Conservation (phyloP, 2,888 invertebrate species). For the Coecobrya sp. region DNA sequence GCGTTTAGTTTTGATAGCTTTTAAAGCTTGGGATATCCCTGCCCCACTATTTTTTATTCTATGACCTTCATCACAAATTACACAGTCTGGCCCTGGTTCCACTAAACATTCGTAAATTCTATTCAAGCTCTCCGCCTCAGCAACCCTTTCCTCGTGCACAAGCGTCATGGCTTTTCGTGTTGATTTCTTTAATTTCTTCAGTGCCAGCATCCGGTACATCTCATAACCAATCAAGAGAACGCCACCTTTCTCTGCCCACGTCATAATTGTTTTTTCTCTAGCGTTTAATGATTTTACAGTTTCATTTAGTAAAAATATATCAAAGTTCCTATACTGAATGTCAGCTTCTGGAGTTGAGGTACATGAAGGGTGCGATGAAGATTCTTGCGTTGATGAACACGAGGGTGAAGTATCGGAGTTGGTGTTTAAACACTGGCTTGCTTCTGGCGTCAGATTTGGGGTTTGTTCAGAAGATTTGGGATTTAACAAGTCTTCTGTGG, state of each 20-base stretch:
- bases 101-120: conserved; percentile 95
- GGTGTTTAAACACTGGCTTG: not conserved
- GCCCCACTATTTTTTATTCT: conserved; percentile 99
- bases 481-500: not conserved
- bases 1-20: conserved; percentile 97
- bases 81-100: conserved; percentile 96
- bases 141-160: conserved; percentile 89
- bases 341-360: conserved; percentile 82
- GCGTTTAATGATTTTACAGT: conserved; percentile 96
- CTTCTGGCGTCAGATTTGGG: not conserved
- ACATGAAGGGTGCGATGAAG: not conserved
- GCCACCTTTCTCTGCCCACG: conserved; percentile 96
- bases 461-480: not conserved
- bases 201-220: conserved; percentile 95
- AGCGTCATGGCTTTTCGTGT: conserved; percentile 88
- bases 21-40: conserved; percentile 97
- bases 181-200: conserved; percentile 92
- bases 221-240: conserved; percentile 99
- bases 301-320: conserved; percentile 97
- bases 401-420: not conserved
- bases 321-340: conserved; percentile 92
- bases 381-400: conserved; percentile 33
- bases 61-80: conserved; percentile 98
- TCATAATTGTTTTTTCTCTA: conserved; percentile 93
- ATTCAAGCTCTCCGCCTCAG: conserved; percentile 89